phyloP scores from a whole-genome alignment of 2,888 invertebrate genomes.

The Polia nebulosa region DNA sequence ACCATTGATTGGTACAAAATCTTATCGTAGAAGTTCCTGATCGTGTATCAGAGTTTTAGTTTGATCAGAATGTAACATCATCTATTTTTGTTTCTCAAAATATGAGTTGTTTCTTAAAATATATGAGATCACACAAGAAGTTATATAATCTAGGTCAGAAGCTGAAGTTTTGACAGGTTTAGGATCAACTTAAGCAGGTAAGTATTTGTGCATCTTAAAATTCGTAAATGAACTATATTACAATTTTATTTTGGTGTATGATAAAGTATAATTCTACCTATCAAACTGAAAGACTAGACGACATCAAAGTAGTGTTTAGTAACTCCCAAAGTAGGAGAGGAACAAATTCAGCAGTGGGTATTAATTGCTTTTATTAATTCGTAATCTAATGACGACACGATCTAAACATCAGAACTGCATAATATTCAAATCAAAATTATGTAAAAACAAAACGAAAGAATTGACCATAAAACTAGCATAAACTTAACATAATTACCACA shows the following conservation, averaged over 20 bases:
- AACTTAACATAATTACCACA: conserved; percentile 35
- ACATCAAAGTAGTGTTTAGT: neutral
- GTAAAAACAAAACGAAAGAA: conserved; percentile 15
- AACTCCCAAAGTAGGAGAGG: neutral
- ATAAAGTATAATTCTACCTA: neutral
- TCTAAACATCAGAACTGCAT: neutral
- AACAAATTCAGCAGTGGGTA: no score
- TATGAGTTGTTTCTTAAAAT: neutral
- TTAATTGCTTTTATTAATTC: neutral
- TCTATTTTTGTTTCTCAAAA: neutral
- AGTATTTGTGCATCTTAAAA: neutral
- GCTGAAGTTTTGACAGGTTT: neutral
- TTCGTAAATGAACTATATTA: no score
- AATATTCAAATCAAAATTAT: neutral
- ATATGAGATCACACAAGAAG: neutral
- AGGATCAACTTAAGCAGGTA: neutral
- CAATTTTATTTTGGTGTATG: neutral
- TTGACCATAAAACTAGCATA: conserved; percentile 30
- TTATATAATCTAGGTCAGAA: neutral
- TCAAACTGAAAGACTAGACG: neutral
- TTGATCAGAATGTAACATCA: neutral
- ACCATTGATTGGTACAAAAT: conserved; percentile 24
- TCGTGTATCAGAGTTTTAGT: neutral
- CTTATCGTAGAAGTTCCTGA: neutral
- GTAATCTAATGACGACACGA: neutral